These are phyloP conservation scores for Mallotus villosus DNA, from an alignment of 2,797 vertebrate species.

Conservation along the genomic window DNA sequence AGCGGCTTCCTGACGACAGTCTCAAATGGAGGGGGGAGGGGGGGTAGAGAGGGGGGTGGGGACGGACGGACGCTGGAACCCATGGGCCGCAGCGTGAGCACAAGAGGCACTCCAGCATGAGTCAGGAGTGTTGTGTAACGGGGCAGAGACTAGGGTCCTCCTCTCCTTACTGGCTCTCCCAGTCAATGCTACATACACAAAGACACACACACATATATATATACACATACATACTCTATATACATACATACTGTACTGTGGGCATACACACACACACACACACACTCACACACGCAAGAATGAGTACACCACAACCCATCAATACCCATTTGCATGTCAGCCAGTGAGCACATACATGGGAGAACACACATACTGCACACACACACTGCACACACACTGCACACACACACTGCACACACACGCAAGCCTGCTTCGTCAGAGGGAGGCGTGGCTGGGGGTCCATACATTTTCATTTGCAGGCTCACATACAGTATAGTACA, in stretches of 20 bases:
- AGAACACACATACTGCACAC: neutral
- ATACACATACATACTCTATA: conserved; percentile 6
- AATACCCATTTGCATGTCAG: neutral
- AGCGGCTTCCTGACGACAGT: conserved; percentile 3
- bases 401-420: conserved; percentile 1
- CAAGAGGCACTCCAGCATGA: conserved; percentile 61
- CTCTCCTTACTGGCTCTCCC: conserved; percentile 40
- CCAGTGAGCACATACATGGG: neutral
- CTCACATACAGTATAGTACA: too few species aligned
- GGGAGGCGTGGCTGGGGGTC: neutral
- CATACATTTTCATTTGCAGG: neutral
- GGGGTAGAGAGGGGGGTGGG: neutral
- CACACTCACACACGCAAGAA: conserved; percentile 7
- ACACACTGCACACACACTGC: too few species aligned
- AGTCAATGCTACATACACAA: conserved; percentile 13
- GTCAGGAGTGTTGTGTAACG: conserved; percentile 71
- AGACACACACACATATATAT: conserved; percentile 1
- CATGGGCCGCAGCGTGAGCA: conserved; percentile 47
- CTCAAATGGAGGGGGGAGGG: neutral
- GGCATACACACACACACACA: conserved; percentile 4
- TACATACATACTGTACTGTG: neutral
- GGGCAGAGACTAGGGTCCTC: conserved; percentile 37
- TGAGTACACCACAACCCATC: neutral
- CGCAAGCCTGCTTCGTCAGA: neutral
- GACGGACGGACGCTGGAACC: conserved; percentile 47